Base-by-base conservation (phyloP, 1,140 invertebrate species). In the Delia radicum region DNA sequence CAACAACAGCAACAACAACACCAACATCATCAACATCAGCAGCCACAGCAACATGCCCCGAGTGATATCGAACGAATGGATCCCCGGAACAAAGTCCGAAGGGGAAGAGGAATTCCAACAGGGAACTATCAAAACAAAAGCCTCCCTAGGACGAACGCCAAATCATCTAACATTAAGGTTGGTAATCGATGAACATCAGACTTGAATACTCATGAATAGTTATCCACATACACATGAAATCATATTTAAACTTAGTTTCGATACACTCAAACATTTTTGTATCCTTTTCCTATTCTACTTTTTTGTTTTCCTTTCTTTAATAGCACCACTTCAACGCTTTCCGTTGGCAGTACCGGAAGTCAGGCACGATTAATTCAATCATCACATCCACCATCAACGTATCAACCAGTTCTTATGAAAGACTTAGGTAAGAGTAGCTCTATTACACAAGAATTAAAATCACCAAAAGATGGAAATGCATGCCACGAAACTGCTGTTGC, bases 341-440 rank as follows among this genome's bases (percentile, higher is more conserved):
- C 95, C 77, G 95, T 95, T 76, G 95, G 96, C 79, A 97, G 95
- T 86, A 97, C 95, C 62, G 95, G 95, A 79, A 96, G 94, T 83
- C 95, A 97, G 86, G 96, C 96, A 21, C 92, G 94, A 81, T 91
- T 98, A 77, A 96, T 97, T 83, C 95, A 97, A 87, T 95, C 95
- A 75, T 97, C 95, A 77, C 94, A 96, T 87, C 94, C 95, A 81
- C 96, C 96, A 61, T 92, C 94, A 79, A 94, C 93, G 81, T 96
- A 96, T 87, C 94, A 95, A 79, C 94, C 94, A 27, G 91, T 93
- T 75, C 91, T 91, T 85, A 91, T 93, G 80, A 93, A 94, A 88
- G 94, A 96, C 88, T 89, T 95, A 90, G 94, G 94, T 96, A 93
- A 92, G 91, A 87, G 81, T 82, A 88, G 86, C 46, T 88, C 87